These are phyloP conservation scores for Lathamus discolor DNA, from an alignment of 2,113 vertebrate species.

Conservation along the genomic window DNA sequence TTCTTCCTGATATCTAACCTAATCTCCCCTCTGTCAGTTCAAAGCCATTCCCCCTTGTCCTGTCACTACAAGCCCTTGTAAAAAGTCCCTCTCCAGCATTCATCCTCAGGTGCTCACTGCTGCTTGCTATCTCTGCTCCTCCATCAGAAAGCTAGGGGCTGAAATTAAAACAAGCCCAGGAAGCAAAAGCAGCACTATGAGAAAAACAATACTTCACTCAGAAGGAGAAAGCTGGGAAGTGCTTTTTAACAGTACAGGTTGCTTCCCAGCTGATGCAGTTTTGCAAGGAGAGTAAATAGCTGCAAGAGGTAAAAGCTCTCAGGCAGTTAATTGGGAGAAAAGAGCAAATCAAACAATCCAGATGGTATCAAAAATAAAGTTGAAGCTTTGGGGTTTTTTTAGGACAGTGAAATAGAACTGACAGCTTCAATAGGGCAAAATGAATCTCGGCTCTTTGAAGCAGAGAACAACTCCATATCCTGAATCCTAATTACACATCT, in stretches of 20 bases:
- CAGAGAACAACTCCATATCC: background rate
- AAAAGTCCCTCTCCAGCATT: background rate
- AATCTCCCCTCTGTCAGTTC: background rate
- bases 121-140: background rate
- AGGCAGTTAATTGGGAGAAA: background rate
- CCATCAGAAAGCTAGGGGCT: background rate
- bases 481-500: background rate
- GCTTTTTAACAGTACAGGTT: background rate
- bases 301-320: background rate
- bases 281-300: background rate
- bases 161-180: background rate
- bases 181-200: background rate
- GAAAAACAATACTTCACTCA: background rate
- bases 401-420: background rate
- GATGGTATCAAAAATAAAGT: background rate
- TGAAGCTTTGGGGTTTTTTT: fast-evolving
- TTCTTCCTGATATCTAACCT: background rate
- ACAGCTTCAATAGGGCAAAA: background rate
- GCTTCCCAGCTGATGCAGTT: background rate
- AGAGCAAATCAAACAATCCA: background rate
- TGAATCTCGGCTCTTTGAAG: background rate
- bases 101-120: background rate
- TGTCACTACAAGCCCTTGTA: background rate
- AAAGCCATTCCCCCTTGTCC: background rate
- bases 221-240: background rate